A percentile compares a stretch with the other conserved stretches of the same genome.
These are phyloP conservation scores for Ostrea edulis DNA, from an alignment of 1,140 invertebrate species.

Conservation along the genomic window DNA sequence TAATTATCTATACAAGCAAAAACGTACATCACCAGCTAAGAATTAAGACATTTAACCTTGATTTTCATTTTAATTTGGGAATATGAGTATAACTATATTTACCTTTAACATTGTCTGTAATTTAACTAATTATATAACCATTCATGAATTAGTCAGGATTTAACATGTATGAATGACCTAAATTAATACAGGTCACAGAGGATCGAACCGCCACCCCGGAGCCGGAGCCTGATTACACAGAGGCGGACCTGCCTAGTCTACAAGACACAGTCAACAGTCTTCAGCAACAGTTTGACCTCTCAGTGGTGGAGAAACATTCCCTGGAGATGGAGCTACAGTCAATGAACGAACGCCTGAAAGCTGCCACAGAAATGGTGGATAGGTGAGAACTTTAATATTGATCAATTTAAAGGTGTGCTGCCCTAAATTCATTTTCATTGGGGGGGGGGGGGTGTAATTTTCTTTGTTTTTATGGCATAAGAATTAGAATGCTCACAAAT, in stretches of 20 bases:
- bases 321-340: slow-evolving; percentile 76
- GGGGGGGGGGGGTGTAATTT: too few species aligned
- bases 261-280: slow-evolving; percentile 73
- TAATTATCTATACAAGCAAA: too few species aligned
- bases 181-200: slow-evolving; percentile 1
- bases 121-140: too few species aligned
- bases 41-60: too few species aligned
- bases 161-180: neutral
- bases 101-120: too few species aligned
- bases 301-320: slow-evolving; percentile 78
- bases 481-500: too few species aligned
- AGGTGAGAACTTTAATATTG: slow-evolving; percentile 66
- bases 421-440: too few species aligned
- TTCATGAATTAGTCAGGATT: neutral
- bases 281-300: slow-evolving; percentile 76
- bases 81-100: too few species aligned
- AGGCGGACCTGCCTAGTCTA: slow-evolving; percentile 75
- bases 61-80: too few species aligned
- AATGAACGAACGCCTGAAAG: slow-evolving; percentile 79
- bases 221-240: slow-evolving; percentile 72
- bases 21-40: too few species aligned
- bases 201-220: slow-evolving; percentile 56
- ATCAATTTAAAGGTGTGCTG: neutral
- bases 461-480: too few species aligned
- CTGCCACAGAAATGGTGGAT: slow-evolving; percentile 76